These are phyloP conservation scores for Colinus virginianus DNA, from an alignment of 2,113 vertebrate genomes.

Conservation along the genomic window DNA sequence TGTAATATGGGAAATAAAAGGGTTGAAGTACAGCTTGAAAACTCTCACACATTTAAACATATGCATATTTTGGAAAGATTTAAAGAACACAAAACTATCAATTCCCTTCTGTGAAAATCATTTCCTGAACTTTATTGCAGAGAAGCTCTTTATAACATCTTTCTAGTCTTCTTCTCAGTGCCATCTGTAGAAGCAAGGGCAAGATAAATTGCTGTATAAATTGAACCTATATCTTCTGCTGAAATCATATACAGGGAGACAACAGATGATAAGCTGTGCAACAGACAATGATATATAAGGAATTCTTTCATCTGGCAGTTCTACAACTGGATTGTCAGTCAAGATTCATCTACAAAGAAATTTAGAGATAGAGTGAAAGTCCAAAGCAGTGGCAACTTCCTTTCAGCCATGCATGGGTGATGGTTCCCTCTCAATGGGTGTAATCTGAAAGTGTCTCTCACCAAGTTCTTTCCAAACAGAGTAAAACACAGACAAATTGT, in stretches of 20 bases:
- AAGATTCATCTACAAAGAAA: neutral
- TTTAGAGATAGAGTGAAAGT: neutral
- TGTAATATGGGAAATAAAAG: neutral
- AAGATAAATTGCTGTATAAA: neutral
- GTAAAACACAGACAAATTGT: neutral
- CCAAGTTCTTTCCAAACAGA: neutral
- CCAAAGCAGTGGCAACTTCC: neutral
- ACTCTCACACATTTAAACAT: neutral
- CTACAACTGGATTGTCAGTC: neutral
- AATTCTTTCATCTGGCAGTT: neutral
- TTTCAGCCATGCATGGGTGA: neutral
- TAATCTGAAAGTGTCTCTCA: neutral
- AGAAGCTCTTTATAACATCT: neutral
- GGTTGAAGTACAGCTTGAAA: neutral
- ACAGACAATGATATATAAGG: neutral
- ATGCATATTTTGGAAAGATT: neutral
- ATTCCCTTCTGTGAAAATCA: neutral
- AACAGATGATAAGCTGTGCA: neutral
- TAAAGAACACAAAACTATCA: neutral
- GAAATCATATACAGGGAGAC: neutral
- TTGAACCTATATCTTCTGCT: neutral
- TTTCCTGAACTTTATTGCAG: neutral
- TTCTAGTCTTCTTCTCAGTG: neutral
- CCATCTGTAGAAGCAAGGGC: neutral
- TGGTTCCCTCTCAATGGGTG: neutral